These are phyloP conservation scores for Serinus canaria DNA, from an alignment of 2,113 vertebrate species.

Conservation along the genomic window DNA sequence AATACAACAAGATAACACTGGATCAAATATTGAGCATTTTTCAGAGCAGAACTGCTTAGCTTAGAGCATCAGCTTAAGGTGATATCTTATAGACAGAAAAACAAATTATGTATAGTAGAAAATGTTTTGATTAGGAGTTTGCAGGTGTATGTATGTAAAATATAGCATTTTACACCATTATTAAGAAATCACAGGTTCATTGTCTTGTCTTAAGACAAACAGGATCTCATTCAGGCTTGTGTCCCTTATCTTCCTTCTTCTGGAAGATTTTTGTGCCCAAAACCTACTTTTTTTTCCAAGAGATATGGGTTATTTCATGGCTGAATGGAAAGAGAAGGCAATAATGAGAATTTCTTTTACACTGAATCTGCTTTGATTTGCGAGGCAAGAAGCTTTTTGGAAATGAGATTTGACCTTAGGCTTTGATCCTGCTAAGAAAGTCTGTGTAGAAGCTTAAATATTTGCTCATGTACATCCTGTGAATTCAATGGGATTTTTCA, in stretches of 20 bases:
- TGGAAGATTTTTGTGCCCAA: background rate
- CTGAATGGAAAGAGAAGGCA: background rate
- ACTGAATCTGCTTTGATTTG: background rate
- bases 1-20: background rate
- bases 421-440: background rate
- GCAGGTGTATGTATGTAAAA: background rate
- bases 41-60: background rate
- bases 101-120: background rate
- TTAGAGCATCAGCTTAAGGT: background rate
- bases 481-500: background rate
- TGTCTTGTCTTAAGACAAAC: background rate
- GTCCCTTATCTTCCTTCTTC: background rate
- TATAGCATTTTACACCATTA: background rate
- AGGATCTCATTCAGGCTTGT: background rate
- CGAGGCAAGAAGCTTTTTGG: background rate
- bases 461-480: background rate
- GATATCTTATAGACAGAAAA: background rate
- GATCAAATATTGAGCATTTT: background rate
- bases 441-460: background rate
- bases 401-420: background rate
- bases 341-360: background rate
- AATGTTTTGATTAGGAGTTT: background rate
- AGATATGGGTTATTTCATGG: background rate
- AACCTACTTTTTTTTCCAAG: background rate
- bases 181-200: background rate